Evolutionary conservation across 1,140 invertebrate species (phyloP).

Genomic region (Bombus terrestris): DNA sequence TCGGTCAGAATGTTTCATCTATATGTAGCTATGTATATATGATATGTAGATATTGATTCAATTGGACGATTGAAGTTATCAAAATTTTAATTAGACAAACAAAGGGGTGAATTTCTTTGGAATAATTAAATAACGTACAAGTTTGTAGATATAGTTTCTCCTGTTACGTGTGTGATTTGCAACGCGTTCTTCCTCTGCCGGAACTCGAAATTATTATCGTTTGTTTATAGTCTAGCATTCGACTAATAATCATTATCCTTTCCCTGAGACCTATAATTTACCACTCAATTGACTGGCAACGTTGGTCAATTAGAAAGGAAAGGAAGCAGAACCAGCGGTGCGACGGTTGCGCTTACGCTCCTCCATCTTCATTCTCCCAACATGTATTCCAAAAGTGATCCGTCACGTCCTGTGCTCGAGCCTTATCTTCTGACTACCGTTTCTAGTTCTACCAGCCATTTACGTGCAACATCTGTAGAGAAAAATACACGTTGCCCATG

Average conservation of each 20-base stretch:
- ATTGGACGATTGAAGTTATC: background rate
- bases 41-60: background rate
- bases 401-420: slow-evolving; percentile 70
- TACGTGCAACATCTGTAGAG: background rate
- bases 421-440: slow-evolving; percentile 41
- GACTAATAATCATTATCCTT: slow-evolving; percentile 47
- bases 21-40: background rate
- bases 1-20: background rate
- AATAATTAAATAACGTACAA: background rate
- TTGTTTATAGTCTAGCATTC: slow-evolving; percentile 57
- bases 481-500: slow-evolving; percentile 16
- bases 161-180: too few species aligned
- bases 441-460: background rate
- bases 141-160: background rate
- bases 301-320: slow-evolving; percentile 64
- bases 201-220: slow-evolving; percentile 50
- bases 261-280: slow-evolving; percentile 68
- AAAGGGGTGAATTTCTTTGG: background rate
- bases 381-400: slow-evolving; percentile 60
- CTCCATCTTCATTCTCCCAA: slow-evolving; percentile 41
- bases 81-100: background rate
- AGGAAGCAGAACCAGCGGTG: slow-evolving; percentile 10
- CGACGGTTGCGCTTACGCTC: slow-evolving; percentile 38
- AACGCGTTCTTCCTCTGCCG: background rate
- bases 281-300: slow-evolving; percentile 62